Evolutionary conservation across 1,140 invertebrate genomes (phyloP).

Genomic region (Galendromus occidentalis): DNA sequence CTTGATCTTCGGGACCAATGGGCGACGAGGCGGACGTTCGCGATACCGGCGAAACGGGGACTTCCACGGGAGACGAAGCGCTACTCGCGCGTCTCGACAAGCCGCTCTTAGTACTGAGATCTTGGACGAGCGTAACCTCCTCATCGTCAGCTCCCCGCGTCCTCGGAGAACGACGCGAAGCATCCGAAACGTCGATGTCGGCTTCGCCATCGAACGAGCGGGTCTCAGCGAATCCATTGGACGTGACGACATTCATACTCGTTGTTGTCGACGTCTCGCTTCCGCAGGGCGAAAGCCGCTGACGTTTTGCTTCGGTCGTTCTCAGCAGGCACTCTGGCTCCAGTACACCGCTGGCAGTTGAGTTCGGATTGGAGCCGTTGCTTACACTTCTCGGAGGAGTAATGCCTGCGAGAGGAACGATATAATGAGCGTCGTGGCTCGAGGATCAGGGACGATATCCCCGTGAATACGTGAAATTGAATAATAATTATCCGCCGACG

Average conservation of each 20-base stretch:
- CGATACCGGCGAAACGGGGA: background rate
- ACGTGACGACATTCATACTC: background rate
- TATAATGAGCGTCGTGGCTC: background rate
- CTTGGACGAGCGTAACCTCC: background rate
- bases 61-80: background rate
- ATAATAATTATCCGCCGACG: no score
- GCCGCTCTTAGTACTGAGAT: conserved; percentile 9
- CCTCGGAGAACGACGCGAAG: no score
- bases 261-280: background rate
- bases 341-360: conserved; percentile 2
- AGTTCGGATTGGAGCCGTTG: conserved; percentile 7
- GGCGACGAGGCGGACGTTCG: conserved; percentile 1
- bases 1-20: background rate
- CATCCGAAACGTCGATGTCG: no score
- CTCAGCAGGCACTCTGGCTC: conserved; percentile 4
- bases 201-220: no score
- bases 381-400: conserved; percentile 11
- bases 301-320: background rate
- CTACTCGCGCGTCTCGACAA: background rate
- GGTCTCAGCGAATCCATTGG: no score
- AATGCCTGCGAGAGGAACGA: background rate
- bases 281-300: background rate
- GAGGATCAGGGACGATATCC: no score
- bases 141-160: no score
- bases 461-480: no score